phyloP scores from a whole-genome alignment of 2,888 invertebrate genomes.

The Agriopis marginaria region DNA sequence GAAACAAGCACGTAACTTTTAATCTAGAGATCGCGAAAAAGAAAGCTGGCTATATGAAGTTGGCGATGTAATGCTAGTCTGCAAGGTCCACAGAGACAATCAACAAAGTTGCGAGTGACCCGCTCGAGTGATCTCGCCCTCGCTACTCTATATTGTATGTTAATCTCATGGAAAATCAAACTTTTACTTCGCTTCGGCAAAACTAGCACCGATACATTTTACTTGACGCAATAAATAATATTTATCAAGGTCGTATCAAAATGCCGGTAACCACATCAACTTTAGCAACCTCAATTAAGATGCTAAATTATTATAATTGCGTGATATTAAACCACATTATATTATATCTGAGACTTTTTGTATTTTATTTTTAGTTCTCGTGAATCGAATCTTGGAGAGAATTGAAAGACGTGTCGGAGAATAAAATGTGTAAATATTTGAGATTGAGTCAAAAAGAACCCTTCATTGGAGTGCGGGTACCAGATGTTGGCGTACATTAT shows the following conservation, averaged over 20 bases:
- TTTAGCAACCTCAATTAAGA: conserved; percentile 1
- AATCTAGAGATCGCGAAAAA: conserved; percentile 23
- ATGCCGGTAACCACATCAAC: conserved; percentile 4
- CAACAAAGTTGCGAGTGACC: conserved; percentile 27
- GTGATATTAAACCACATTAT: background rate
- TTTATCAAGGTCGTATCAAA: background rate
- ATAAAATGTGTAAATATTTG: conserved; percentile 51
- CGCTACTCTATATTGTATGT: conserved; percentile 53
- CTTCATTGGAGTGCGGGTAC: conserved; percentile 48
- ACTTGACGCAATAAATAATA: background rate
- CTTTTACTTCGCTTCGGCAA: conserved; percentile 44
- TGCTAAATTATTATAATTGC: conserved; percentile 4
- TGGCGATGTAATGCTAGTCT: background rate
- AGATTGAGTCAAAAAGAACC: conserved; percentile 55
- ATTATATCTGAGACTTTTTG: background rate
- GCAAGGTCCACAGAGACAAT: conserved; percentile 15
- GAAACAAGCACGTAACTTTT: conserved; percentile 18
- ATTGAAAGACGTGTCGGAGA: conserved; percentile 33
- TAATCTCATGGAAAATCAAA: conserved; percentile 53
- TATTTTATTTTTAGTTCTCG: background rate
- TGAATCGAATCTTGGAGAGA: conserved; percentile 29
- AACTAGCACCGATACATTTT: background rate
- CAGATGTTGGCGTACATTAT: conserved; percentile 10
- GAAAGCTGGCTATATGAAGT: conserved; percentile 20
- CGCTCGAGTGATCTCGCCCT: background rate